Evolutionary conservation across 1,140 invertebrate species (phyloP).

Genomic region (Araneus ventricosus): DNA sequence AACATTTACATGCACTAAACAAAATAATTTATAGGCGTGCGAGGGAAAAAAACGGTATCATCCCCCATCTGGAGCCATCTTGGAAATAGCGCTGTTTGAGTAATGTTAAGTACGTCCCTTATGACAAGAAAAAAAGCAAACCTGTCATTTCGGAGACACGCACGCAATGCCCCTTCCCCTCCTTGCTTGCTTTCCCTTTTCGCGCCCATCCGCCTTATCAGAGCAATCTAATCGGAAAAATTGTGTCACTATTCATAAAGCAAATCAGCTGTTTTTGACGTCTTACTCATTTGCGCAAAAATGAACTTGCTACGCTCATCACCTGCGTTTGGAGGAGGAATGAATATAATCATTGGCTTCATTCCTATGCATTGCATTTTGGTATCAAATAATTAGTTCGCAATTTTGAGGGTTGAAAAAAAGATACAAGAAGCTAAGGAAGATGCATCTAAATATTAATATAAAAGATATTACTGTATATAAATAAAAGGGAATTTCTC

Average conservation of each 20-base stretch:
- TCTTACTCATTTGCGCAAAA: not conserved
- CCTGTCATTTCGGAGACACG: conserved; percentile 23
- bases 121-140: conserved; percentile 8
- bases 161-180: not conserved
- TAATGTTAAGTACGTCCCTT: conserved; percentile 1
- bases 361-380: too few relatives aligned
- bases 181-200: not conserved
- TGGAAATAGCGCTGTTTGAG: conserved; percentile 21
- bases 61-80: conserved; percentile 9
- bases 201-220: not conserved
- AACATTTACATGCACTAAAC: too few relatives aligned
- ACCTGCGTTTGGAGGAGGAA: too few relatives aligned
- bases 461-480: too few relatives aligned
- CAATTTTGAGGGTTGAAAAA: too few relatives aligned
- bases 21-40: not conserved
- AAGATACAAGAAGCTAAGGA: too few relatives aligned
- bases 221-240: conserved; percentile 16
- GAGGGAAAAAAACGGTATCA: not conserved
- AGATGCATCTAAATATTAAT: too few relatives aligned
- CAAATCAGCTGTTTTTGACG: not conserved
- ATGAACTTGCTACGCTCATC: not conserved
- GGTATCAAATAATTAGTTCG: too few relatives aligned
- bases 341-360: too few relatives aligned
- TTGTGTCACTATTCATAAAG: conserved; percentile 18
- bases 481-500: too few relatives aligned